Evolutionary conservation across 2,797 vertebrate genomes (phyloP).

Genomic region (Mormyrus proboscirostris): DNA sequence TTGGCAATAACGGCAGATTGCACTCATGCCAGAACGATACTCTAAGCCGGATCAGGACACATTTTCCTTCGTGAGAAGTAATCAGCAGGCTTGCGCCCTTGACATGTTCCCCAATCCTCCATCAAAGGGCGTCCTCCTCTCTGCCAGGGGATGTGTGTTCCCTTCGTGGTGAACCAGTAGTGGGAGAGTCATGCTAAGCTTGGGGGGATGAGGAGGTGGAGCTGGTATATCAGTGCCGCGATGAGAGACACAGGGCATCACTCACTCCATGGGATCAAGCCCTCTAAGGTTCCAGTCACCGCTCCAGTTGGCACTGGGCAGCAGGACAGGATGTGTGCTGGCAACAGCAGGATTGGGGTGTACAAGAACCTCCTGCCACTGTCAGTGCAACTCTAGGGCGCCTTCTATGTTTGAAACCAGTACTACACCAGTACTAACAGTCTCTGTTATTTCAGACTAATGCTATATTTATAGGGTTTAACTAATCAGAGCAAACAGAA

Average conservation of each 20-base stretch:
- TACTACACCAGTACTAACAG: background rate
- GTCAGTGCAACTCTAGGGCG: background rate
- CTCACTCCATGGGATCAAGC: constrained; percentile 14
- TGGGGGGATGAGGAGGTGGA: background rate
- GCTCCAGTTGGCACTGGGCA: background rate
- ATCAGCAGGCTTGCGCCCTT: constrained; percentile 9
- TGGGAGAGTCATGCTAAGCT: constrained; percentile 12
- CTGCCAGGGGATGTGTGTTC: constrained; percentile 1
- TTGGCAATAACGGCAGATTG: constrained; percentile 12
- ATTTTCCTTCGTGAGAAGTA: constrained; percentile 21
- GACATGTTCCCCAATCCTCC: constrained; percentile 52
- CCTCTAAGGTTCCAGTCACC: constrained; percentile 15
- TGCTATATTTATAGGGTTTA: background rate
- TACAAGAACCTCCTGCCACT: background rate
- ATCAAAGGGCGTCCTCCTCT: constrained; percentile 17
- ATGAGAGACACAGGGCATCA: background rate
- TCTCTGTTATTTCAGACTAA: background rate
- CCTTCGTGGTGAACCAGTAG: background rate
- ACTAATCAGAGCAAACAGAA: background rate
- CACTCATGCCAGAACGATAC: background rate
- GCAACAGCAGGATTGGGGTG: background rate
- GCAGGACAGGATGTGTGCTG: background rate
- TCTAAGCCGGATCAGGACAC: constrained; percentile 28
- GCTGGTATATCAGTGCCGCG: background rate
- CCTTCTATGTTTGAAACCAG: background rate